Evolutionary conservation across 1,140 invertebrate genomes (phyloP).

Genomic region (Drosophila pandora): DNA sequence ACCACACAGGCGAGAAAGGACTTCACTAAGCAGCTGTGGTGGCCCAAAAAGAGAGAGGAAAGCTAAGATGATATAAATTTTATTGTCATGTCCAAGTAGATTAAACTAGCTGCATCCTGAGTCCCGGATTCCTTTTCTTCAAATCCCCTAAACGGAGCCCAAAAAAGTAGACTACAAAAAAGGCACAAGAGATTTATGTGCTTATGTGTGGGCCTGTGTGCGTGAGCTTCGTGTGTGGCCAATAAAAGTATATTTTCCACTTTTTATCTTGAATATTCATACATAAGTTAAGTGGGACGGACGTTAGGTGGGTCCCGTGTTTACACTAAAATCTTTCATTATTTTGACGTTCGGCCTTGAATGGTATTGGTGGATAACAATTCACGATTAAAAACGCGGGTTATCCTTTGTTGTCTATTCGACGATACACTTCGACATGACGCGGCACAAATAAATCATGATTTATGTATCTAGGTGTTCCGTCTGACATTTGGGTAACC

Average conservation of each 20-base stretch:
- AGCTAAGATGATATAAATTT: constrained; percentile 80
- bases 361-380: constrained; percentile 15
- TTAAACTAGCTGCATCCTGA: constrained; percentile 76
- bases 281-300: neutral
- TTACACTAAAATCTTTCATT: constrained; percentile 41
- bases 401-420: constrained; percentile 31
- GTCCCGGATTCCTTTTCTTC: constrained; percentile 15
- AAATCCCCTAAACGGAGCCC: constrained; percentile 39
- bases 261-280: constrained; percentile 41
- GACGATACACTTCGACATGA: constrained; percentile 63
- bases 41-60: constrained; percentile 23
- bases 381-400: constrained; percentile 12
- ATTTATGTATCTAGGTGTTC: constrained; percentile 57
- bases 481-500: constrained; percentile 38
- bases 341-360: constrained; percentile 50
- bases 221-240: constrained; percentile 18
- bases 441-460: constrained; percentile 70
- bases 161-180: constrained; percentile 69
- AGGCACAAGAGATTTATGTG: constrained; percentile 66
- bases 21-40: constrained; percentile 66
- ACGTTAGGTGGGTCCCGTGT: constrained; percentile 3
- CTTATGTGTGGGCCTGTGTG: constrained; percentile 21
- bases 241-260: constrained; percentile 58
- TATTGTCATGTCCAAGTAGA: constrained; percentile 82
- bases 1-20: constrained; percentile 75